Evolutionary conservation across 2,113 vertebrate genomes (phyloP).

Genomic region (Callocephalon fimbriatum): DNA sequence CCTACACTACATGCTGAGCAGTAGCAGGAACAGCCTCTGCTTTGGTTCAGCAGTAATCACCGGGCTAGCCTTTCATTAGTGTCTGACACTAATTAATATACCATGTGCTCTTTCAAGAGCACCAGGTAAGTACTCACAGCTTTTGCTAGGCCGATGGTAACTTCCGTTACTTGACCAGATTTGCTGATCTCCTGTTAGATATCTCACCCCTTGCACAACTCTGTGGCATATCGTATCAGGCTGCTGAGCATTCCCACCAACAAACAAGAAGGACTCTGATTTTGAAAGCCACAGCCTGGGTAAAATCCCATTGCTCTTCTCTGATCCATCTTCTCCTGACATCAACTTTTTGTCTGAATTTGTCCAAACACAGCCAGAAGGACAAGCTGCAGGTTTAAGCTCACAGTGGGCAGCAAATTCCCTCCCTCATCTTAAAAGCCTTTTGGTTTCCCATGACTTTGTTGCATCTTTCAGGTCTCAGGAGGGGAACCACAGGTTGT

Average conservation of each 20-base stretch:
- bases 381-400: neutral
- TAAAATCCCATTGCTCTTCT: neutral
- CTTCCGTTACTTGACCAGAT: slow-evolving; percentile 16
- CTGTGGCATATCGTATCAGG: neutral
- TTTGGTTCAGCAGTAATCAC: neutral
- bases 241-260: neutral
- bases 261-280: neutral
- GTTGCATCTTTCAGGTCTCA: slow-evolving; percentile 6
- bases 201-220: neutral
- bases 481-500: neutral
- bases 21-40: neutral
- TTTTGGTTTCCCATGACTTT: slow-evolving; percentile 6
- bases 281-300: neutral
- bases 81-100: neutral
- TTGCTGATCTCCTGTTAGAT: neutral
- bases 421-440: neutral
- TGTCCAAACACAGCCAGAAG: neutral
- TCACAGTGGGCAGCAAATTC: neutral
- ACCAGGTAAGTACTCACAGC: neutral
- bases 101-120: neutral
- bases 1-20: accelerated
- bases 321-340: neutral
- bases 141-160: slow-evolving; percentile 22
- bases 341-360: neutral
- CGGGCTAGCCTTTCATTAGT: neutral